A percentile compares a stretch with the other conserved stretches of the same genome.
Evolutionary conservation across 2,888 invertebrate genomes (phyloP).

Genomic region (Tuberolachnus salignus): DNA sequence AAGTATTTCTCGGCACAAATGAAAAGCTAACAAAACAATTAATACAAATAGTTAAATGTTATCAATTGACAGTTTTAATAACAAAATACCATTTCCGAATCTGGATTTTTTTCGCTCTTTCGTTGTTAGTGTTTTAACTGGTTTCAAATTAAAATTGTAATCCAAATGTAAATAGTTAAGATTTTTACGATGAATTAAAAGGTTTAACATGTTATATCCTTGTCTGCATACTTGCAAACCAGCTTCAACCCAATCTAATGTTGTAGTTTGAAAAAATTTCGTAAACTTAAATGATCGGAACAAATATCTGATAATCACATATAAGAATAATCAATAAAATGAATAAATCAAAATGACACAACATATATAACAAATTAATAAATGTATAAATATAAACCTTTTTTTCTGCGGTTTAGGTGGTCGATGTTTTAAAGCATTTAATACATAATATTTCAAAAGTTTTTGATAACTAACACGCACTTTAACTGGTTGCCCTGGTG

Average conservation of each 20-base stretch:
- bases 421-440: conserved; percentile 96
- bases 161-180: conserved; percentile 99
- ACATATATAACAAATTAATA: no score
- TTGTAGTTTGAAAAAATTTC: conserved; percentile 99
- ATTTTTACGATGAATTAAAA: conserved; percentile 98
- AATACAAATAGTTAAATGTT: conserved; percentile 46
- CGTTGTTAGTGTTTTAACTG: conserved; percentile 98
- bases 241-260: conserved; percentile 99
- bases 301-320: conserved; percentile 71
- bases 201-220: conserved; percentile 99
- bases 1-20: conserved; percentile 97
- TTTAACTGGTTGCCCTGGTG: conserved; percentile 96
- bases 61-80: background rate
- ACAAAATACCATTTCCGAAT: conserved; percentile 82
- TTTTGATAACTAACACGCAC: conserved; percentile 99
- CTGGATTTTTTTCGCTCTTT: conserved; percentile 99
- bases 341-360: conserved; percentile 24
- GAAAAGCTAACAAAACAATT: conserved; percentile 77
- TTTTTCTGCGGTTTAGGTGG: conserved; percentile 99
- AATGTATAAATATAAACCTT: conserved; percentile 66
- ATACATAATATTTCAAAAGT: conserved; percentile 94
- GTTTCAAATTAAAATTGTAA: conserved; percentile 99
- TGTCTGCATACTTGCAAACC: conserved; percentile 98
- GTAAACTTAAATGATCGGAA: conserved; percentile 99
- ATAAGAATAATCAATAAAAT: background rate